Conservation (phyloP, 2,113 vertebrate genomes). For the Scomber scombrus region DNA sequence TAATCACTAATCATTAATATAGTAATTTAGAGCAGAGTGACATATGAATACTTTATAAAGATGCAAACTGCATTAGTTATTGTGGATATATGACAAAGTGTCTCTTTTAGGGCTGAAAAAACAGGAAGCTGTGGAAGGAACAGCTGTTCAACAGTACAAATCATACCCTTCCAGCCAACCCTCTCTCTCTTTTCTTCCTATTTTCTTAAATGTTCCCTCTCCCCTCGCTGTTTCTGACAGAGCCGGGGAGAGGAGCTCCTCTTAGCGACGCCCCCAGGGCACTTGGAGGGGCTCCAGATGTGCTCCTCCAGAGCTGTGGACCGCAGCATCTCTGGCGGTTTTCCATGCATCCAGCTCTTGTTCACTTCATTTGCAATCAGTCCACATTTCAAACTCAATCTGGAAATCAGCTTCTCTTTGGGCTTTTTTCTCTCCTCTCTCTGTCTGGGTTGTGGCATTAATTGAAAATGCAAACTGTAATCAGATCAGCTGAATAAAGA, state of each 20-base stretch:
- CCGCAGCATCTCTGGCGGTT: slow-evolving; percentile 48
- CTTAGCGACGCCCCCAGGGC: slow-evolving; percentile 62
- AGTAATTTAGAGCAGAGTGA: slow-evolving; percentile 6
- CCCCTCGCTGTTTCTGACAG: slow-evolving; percentile 30
- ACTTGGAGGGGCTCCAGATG: slow-evolving; percentile 80
- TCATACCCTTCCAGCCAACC: slow-evolving; percentile 52
- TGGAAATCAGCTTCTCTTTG: slow-evolving; percentile 54
- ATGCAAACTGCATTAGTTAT: slow-evolving; percentile 34
- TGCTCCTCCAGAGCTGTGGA: slow-evolving; percentile 58
- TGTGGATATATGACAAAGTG: slow-evolving; percentile 51
- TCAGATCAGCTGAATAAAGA: slow-evolving; percentile 73
- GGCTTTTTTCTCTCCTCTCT: no score
- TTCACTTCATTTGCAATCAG: slow-evolving; percentile 72
- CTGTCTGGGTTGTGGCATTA: slow-evolving; percentile 49
- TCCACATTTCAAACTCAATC: slow-evolving; percentile 60
- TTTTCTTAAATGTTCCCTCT: slow-evolving; percentile 51
- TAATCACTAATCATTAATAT: background rate
- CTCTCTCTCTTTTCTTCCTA: slow-evolving; percentile 22
- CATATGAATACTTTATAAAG: slow-evolving; percentile 17
- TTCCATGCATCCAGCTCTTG: slow-evolving; percentile 37
- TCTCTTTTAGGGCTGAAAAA: slow-evolving; percentile 66
- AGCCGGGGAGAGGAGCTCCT: slow-evolving; percentile 56
- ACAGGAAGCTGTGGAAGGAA: slow-evolving; percentile 64
- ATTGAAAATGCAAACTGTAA: slow-evolving; percentile 73
- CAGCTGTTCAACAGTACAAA: slow-evolving; percentile 74